Base-by-base conservation (phyloP, 2,113 vertebrate genomes). In the Hystrix cristata region DNA sequence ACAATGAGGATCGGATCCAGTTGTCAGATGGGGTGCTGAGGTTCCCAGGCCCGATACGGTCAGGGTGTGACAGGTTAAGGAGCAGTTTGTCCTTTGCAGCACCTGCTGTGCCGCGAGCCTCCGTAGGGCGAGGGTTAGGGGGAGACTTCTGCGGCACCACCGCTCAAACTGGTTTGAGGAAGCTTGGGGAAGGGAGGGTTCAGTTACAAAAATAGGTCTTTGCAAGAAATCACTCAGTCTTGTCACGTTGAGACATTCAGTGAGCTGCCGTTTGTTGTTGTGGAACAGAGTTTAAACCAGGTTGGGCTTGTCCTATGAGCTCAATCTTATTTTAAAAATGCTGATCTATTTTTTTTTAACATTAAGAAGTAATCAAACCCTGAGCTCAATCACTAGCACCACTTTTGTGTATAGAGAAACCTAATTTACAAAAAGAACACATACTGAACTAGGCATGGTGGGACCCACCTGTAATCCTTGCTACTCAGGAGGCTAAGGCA, bases 191-290 rank as follows among this genome's bases (percentile, higher is more conserved):
- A 12, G 38, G 53, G n/a, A 78, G 34, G 18, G 62, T 76, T 51
- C 69, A 27, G 25, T 4, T 7, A 9, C 46, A 83, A 82, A 48
- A 18, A 27, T 2, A 53, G 8, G 13, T 60, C 78, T 93, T 86
- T 59, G 65, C 82, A 93, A 95, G 78, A 62, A 74, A 85, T 88
- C 18, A 51, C 62, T 87, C 74, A 59, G 53, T 46, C 79, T 72
- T 86, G 53, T 74, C 92, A 78, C 48, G 53, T 82, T 71, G 87
- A 71, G 79, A 78, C 29, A 46, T 21, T 89, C 48, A 38, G 59
- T 69, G 55, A 86, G 60, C n/a, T 79, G 79, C 82, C 64, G 59
- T 48, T 79, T 43, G 29, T 74, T 57, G n/a, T 21, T 79, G 38
- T 13, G 38, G 14, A 64, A 57, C 55, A 51, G 23, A 46, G 43